Percentiles rank a stretch among this genome's conserved stretches.
Evolutionary conservation across 2,888 invertebrate species (phyloP).

Genomic region (Melanostoma scalare): DNA sequence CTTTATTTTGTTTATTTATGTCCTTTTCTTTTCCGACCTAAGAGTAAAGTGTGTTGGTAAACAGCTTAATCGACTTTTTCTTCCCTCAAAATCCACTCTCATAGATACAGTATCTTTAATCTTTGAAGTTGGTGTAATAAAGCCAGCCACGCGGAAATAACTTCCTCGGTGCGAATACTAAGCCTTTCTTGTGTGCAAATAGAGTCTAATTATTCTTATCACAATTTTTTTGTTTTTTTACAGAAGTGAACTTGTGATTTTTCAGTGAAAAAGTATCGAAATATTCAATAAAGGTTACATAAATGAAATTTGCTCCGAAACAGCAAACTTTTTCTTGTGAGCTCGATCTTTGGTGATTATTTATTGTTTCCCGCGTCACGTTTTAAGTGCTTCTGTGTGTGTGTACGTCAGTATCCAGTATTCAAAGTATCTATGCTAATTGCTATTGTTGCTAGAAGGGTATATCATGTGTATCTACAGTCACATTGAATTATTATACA

Average conservation of each 20-base stretch:
- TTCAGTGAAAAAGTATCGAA: conserved; percentile 25
- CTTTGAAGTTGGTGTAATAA: conserved; percentile 47
- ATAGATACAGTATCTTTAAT: conserved; percentile 47
- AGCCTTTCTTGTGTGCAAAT: conserved; percentile 7
- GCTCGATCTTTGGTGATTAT: conserved; percentile 36
- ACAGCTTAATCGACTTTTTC: conserved; percentile 47
- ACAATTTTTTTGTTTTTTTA: no score
- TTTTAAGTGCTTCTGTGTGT: conserved; percentile 10
- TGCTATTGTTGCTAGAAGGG: conserved; percentile 31
- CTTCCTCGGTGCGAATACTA: conserved; percentile 20
- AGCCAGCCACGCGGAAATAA: conserved; percentile 35
- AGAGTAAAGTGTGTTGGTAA: conserved; percentile 31
- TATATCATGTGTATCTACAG: background rate
- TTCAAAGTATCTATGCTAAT: conserved; percentile 49
- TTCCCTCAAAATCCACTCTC: background rate
- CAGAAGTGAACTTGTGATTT: conserved; percentile 22
- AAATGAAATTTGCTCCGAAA: conserved; percentile 43
- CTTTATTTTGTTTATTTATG: conserved; percentile 43
- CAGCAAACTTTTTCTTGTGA: conserved; percentile 48
- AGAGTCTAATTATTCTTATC: background rate
- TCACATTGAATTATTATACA: conserved; percentile 6
- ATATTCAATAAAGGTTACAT: conserved; percentile 37
- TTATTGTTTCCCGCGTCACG: conserved; percentile 15
- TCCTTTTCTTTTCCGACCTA: conserved; percentile 20
- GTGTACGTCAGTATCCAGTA: conserved; percentile 32